A percentile compares a stretch with the other conserved stretches of the same genome.
These are phyloP conservation scores for Hippocampus kuda DNA, from an alignment of 2,797 vertebrate genomes.

Conservation along the genomic window DNA sequence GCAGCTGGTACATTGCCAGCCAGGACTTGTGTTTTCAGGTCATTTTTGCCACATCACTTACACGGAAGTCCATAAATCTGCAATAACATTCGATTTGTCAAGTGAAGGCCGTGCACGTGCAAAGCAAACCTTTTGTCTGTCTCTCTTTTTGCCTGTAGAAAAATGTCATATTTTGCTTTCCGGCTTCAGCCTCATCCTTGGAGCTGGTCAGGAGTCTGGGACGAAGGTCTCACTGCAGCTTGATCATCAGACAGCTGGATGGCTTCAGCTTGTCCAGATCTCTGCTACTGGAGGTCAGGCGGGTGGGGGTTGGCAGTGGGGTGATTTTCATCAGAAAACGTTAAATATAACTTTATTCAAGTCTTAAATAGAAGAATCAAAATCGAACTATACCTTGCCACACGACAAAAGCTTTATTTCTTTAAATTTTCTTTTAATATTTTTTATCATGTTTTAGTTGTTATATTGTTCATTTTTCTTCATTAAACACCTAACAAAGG, in stretches of 20 bases:
- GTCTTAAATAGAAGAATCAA: no score
- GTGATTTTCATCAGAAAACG: background rate
- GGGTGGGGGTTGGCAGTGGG: no score
- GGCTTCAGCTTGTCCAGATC: slow-evolving; percentile 57
- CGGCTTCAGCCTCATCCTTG: slow-evolving; percentile 56
- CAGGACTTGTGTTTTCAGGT: slow-evolving; percentile 74
- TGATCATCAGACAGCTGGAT: slow-evolving; percentile 66
- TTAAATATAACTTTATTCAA: background rate
- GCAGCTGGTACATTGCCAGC: slow-evolving; percentile 73
- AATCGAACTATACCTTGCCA: no score
- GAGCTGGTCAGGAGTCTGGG: slow-evolving; percentile 57
- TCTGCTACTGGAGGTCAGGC: slow-evolving; percentile 55
- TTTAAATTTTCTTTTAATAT: no score
- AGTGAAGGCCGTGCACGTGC: no score
- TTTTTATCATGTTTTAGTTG: no score
- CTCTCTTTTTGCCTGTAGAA: slow-evolving; percentile 45
- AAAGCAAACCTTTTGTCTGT: background rate
- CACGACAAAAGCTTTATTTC: no score
- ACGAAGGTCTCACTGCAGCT: slow-evolving; percentile 34
- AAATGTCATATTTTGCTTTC: slow-evolving; percentile 60
- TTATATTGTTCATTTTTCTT: no score
- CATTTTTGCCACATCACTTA: background rate
- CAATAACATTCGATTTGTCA: background rate
- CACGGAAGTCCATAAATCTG: no score
- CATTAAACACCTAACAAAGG: no score